Conservation (phyloP, 2,888 invertebrate species). For the Campaea margaritaria region DNA sequence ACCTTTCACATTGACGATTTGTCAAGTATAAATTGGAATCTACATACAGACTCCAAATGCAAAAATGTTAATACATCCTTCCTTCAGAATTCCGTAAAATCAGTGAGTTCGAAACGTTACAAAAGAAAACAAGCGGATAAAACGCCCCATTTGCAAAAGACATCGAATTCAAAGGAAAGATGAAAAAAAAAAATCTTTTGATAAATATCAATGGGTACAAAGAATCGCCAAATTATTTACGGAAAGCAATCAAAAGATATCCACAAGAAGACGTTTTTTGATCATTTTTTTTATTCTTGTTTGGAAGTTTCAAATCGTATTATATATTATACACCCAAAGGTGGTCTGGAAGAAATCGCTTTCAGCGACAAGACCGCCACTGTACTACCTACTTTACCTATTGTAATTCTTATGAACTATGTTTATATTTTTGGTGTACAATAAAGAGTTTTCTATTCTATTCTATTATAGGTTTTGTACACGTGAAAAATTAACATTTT, state of each 20-base stretch:
- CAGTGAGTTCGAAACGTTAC: constrained; percentile 19
- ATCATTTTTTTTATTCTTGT: constrained; percentile 12
- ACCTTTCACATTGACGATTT: too few species aligned
- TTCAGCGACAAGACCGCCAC: too few species aligned
- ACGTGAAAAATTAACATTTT: too few species aligned
- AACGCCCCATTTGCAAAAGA: constrained; percentile 21
- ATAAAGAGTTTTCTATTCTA: too few species aligned
- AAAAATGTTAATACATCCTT: constrained; percentile 1
- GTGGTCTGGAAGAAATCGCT: too few species aligned
- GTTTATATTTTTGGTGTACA: too few species aligned
- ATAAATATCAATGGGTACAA: constrained; percentile 27
- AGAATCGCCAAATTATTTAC: constrained; percentile 29
- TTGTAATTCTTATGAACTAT: too few species aligned
- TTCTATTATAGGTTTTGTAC: too few species aligned
- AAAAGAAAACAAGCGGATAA: constrained; percentile 29
- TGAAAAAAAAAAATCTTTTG: constrained; percentile 24
- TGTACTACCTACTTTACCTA: too few species aligned
- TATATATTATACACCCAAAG: too few species aligned
- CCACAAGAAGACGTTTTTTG: background rate
- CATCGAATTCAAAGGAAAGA: constrained; percentile 26
- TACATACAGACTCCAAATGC: background rate
- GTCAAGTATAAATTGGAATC: too few species aligned
- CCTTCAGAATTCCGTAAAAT: constrained; percentile 6
- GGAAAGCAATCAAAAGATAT: constrained; percentile 33
- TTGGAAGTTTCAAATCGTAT: constrained; percentile 4